Conservation (phyloP, 2,888 invertebrate species). For the Sesamia inferens region DNA sequence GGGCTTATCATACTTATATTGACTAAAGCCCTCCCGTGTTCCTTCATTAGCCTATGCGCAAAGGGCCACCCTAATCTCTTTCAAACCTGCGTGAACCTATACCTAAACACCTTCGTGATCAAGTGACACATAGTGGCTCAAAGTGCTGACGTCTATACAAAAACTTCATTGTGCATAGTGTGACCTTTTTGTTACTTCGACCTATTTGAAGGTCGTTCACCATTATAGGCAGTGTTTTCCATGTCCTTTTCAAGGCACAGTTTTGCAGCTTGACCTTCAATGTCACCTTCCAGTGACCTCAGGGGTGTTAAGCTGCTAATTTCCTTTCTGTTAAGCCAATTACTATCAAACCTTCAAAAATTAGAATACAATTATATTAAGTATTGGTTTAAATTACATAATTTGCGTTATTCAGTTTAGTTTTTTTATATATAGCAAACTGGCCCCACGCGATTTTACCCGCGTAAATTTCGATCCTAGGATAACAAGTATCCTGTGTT, state of each 20-base stretch:
- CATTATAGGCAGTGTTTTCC: neutral
- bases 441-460: too few relatives aligned
- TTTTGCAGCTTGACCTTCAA: neutral
- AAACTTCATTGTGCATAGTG: too few relatives aligned
- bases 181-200: neutral
- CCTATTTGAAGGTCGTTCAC: constrained; percentile 1
- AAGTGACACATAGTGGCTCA: too few relatives aligned
- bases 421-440: constrained; percentile 4
- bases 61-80: too few relatives aligned
- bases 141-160: neutral
- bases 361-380: constrained; percentile 21
- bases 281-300: constrained; percentile 35
- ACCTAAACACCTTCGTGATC: too few relatives aligned
- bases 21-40: too few relatives aligned
- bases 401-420: constrained; percentile 34
- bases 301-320: constrained; percentile 5
- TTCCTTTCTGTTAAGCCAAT: constrained; percentile 33
- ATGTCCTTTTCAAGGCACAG: constrained; percentile 18
- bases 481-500: too few relatives aligned
- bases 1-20: too few relatives aligned
- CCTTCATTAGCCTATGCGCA: too few relatives aligned
- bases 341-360: constrained; percentile 32
- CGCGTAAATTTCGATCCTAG: too few relatives aligned
- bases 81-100: too few relatives aligned
- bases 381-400: constrained; percentile 33